Evolutionary conservation across 2,113 vertebrate species (phyloP).

Genomic region (Pituophis catenifer): DNA sequence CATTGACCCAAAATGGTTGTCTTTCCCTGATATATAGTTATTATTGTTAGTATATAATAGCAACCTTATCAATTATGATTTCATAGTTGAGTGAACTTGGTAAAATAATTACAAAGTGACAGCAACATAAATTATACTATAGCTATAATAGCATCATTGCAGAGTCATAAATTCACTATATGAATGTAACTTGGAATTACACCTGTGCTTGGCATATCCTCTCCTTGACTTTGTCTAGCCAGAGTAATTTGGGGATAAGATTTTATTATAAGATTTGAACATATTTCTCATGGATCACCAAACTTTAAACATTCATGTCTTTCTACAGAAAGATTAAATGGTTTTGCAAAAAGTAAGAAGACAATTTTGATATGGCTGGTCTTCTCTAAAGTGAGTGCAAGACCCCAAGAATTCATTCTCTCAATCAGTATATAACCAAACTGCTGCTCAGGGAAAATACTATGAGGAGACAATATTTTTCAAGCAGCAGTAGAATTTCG

Average conservation of each 20-base stretch:
- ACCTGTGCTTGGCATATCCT: neutral
- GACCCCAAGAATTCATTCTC: neutral
- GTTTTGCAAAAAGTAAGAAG: neutral
- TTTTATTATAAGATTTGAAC: neutral
- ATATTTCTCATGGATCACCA: neutral
- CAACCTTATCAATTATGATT: neutral
- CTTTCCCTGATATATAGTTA: neutral
- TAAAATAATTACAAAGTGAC: neutral
- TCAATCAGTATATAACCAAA: neutral
- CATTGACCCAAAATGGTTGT: neutral
- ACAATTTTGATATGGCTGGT: neutral
- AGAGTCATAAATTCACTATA: neutral
- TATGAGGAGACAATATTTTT: neutral
- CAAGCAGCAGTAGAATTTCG: neutral
- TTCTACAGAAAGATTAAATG: neutral
- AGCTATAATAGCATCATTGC: neutral
- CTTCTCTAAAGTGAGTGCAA: constrained; percentile 17
- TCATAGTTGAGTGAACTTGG: neutral
- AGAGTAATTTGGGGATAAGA: neutral
- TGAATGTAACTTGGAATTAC: neutral
- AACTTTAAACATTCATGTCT: constrained; percentile 11
- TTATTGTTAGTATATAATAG: neutral
- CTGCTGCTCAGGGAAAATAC: neutral
- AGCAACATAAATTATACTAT: neutral
- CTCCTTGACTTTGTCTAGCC: neutral